These are phyloP conservation scores for Mnemiopsis leidyi DNA, from an alignment of 37 sponge, comb jelly and placozoan species.

Conservation along the genomic window DNA sequence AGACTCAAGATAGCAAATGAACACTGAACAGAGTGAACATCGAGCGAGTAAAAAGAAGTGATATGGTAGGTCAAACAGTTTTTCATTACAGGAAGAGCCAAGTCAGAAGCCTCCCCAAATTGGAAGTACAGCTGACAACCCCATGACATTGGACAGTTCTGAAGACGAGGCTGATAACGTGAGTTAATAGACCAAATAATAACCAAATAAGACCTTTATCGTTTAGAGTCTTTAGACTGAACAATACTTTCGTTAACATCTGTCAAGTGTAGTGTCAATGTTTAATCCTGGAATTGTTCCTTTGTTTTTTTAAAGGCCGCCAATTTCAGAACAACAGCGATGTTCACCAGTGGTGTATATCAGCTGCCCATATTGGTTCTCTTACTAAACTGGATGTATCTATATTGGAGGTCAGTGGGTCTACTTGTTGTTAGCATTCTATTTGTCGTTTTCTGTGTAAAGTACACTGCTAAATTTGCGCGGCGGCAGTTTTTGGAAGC, in stretches of 20 bases:
- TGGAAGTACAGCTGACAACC: slow-evolving; percentile 59
- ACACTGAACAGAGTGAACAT: too few species aligned
- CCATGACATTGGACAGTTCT: slow-evolving; percentile 48
- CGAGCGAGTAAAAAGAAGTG: too few species aligned
- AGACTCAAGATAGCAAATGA: too few species aligned
- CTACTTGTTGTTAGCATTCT: slow-evolving; percentile 52
- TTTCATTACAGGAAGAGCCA: background rate
- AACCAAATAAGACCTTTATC: too few species aligned
- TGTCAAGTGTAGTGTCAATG: too few species aligned
- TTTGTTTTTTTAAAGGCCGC: too few species aligned
- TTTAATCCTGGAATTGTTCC: too few species aligned
- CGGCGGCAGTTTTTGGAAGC: background rate
- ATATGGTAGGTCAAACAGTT: too few species aligned
- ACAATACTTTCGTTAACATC: too few species aligned
- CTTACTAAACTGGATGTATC: slow-evolving; percentile 53
- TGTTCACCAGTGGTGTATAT: slow-evolving; percentile 61
- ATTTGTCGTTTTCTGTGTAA: background rate
- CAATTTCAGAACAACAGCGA: background rate
- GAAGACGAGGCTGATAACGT: slow-evolving; percentile 48
- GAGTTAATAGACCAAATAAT: too few species aligned
- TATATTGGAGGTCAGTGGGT: slow-evolving; percentile 30
- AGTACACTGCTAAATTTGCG: background rate
- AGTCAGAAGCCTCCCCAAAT: background rate
- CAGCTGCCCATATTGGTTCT: slow-evolving; percentile 49
- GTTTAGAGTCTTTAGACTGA: too few species aligned